Conservation (phyloP, 92 coral and sea anemone genomes). For the Metridium senile region DNA sequence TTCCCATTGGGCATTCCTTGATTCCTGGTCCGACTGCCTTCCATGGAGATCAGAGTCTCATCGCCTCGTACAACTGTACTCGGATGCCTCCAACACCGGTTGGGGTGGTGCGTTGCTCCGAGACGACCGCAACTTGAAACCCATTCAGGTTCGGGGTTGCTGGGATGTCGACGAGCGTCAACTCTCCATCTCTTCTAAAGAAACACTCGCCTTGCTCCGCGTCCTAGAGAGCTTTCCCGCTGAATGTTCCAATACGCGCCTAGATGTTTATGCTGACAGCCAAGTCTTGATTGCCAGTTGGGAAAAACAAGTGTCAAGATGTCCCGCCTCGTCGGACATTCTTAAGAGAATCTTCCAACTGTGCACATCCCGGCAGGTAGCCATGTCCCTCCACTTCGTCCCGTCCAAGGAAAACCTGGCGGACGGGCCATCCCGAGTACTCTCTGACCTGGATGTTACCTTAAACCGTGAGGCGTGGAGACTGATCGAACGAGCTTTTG, state of each 20-base stretch:
- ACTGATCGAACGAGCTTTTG: constrained; percentile 45
- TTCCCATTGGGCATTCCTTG: constrained; percentile 17
- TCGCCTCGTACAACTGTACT: constrained; percentile 20
- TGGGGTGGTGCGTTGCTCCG: constrained; percentile 31
- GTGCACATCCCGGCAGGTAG: constrained; percentile 12
- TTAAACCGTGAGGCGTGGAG: constrained; percentile 45
- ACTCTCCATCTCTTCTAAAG: constrained; percentile 29
- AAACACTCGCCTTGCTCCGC: constrained; percentile 27
- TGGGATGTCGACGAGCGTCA: constrained; percentile 10
- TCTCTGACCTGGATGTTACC: constrained; percentile 56
- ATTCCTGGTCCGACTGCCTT: constrained; percentile 4
- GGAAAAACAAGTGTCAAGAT: constrained; percentile 39
- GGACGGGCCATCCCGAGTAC: constrained; percentile 42
- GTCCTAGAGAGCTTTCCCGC: constrained; percentile 10
- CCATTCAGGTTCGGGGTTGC: constrained; percentile 7
- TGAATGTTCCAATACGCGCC: constrained; percentile 22
- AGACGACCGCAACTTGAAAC: neutral
- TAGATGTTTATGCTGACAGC: constrained; percentile 38
- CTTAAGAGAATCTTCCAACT: constrained; percentile 10
- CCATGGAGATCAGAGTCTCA: constrained; percentile 30
- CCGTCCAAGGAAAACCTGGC: constrained; percentile 54
- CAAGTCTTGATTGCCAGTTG: constrained; percentile 36
- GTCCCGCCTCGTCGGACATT: constrained; percentile 16
- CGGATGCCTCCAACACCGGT: constrained; percentile 41
- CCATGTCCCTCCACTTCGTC: constrained; percentile 18